phyloP scores from a whole-genome alignment of 2,797 vertebrate species.

The Leuciscus waleckii region DNA sequence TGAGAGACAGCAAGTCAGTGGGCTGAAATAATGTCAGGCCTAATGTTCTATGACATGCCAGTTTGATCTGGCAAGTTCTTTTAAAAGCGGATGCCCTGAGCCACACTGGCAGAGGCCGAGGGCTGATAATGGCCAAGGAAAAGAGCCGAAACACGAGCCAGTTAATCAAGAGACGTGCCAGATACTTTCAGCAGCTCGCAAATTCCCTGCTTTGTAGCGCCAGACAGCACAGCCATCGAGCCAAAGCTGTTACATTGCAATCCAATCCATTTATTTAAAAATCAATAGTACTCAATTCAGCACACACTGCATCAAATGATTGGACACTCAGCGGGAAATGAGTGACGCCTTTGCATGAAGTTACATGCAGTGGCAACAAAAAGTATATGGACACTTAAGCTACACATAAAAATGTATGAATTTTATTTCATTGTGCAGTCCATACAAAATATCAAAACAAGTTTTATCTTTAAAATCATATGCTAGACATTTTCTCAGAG shows the following conservation, averaged over 20 bases:
- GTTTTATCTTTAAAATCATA: neutral
- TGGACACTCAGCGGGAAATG: constrained; percentile 26
- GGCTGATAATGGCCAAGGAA: constrained; percentile 72
- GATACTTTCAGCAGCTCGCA: constrained; percentile 33
- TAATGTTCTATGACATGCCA: constrained; percentile 69
- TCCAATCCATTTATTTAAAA: constrained; percentile 56
- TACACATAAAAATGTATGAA: neutral
- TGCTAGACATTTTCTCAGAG: neutral
- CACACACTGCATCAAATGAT: constrained; percentile 38
- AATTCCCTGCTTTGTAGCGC: constrained; percentile 30
- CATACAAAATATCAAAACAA: neutral
- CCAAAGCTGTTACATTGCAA: constrained; percentile 50
- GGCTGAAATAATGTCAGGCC: constrained; percentile 36
- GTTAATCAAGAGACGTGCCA: constrained; percentile 45
- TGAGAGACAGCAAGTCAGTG: constrained; percentile 48
- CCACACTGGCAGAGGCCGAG: constrained; percentile 65
- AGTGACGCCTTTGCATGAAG: constrained; percentile 23
- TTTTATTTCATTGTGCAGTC: neutral
- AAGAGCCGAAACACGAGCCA: constrained; percentile 23
- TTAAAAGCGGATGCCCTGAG: constrained; percentile 67
- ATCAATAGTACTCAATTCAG: constrained; percentile 47
- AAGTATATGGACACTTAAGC: neutral
- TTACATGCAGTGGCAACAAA: constrained; percentile 20
- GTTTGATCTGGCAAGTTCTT: constrained; percentile 74
- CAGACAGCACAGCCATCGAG: constrained; percentile 33